Base-by-base conservation (phyloP, 2,113 vertebrate species). In the Bambusicola thoracicus region DNA sequence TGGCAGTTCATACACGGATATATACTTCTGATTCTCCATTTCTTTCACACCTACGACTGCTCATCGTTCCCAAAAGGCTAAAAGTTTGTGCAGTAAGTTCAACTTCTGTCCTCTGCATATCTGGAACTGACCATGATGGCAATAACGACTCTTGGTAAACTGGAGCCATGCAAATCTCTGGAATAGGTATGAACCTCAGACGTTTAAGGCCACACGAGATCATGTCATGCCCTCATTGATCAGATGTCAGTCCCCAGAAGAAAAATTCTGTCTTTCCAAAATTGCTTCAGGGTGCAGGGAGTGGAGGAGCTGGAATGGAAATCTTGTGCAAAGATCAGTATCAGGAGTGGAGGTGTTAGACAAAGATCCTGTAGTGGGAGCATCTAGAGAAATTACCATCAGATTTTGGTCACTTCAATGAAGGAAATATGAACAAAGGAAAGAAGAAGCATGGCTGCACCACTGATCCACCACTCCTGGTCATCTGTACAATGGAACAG, bases 211-310 rank as follows among this genome's bases (percentile, higher is more conserved):
- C 58, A 92, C 34, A 34, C 22, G 32, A 78, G 46, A 67, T 32
- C 29, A 77, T 49, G 34, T 16, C 15, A 3, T 10, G 21, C 21
- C 22, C 2, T 40, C 49, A 43, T 36, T 2, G 10, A 55, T 30
- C 24, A 78, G 66, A 55, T 10, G 18, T 36, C 2, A 1, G 61
- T 36, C 29, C 61, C n/a, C 2, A 0, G 32, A 40, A 16, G 4
- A 87, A 34, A 8, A 70, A 29, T 13, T 51, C 13, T 1, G 3
- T 19, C 30, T 36, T 53, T 22, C 20, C 13, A 40, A 62, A 91
- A 40, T 2, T 55, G 46, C 13, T 84, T 3, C 6, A 10, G 43
- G 41, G 62, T 32, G 18, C 44, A 77, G 27, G 24, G 30, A 70
- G 21, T 27, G 13, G n/a, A 81, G 40, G 5, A 53, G 13, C 8